phyloP scores from a whole-genome alignment of 2,113 vertebrate genomes.

The Pseudorasbora parva region DNA sequence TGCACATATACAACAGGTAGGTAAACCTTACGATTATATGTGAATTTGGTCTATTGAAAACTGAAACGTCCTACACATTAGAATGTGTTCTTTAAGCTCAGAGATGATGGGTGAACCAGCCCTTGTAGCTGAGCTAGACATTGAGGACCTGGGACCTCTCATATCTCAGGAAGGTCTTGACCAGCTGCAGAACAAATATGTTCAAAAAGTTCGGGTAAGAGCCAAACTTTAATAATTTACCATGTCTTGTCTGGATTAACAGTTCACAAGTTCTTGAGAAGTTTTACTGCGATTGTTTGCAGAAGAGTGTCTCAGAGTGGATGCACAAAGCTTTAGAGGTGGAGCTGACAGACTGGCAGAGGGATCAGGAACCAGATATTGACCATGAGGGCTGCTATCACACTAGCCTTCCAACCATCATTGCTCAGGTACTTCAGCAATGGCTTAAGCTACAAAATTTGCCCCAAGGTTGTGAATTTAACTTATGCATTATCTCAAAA shows the following conservation, averaged over 20 bases:
- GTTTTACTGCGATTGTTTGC: not conserved
- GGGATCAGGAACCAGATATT: constrained; percentile 87
- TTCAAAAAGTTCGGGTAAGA: constrained; percentile 86
- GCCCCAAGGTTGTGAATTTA: too few relatives aligned
- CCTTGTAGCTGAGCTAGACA: constrained; percentile 82
- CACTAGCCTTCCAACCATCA: constrained; percentile 88
- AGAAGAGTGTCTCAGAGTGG: constrained; percentile 87
- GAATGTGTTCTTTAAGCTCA: constrained; percentile 70
- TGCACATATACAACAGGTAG: constrained; percentile 89
- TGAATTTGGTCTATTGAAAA: not conserved
- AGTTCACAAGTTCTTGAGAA: not conserved
- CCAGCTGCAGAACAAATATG: constrained; percentile 86
- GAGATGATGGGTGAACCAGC: constrained; percentile 92
- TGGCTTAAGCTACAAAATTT: not conserved
- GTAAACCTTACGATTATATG: not conserved
- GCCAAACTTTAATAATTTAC: not conserved
- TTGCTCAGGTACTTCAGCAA: constrained; percentile 83
- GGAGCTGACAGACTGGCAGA: constrained; percentile 92
- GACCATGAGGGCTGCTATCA: constrained; percentile 93
- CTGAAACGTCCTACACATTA: not conserved
- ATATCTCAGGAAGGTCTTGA: constrained; percentile 85
- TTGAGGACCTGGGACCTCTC: constrained; percentile 81
- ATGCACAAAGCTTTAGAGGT: constrained; percentile 92
- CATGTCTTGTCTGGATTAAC: not conserved
- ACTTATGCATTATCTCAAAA: too few relatives aligned